A percentile compares a stretch with the other conserved stretches of the same genome.
Conservation (phyloP, 2,888 invertebrate species). For the Luperina nickerlii region DNA sequence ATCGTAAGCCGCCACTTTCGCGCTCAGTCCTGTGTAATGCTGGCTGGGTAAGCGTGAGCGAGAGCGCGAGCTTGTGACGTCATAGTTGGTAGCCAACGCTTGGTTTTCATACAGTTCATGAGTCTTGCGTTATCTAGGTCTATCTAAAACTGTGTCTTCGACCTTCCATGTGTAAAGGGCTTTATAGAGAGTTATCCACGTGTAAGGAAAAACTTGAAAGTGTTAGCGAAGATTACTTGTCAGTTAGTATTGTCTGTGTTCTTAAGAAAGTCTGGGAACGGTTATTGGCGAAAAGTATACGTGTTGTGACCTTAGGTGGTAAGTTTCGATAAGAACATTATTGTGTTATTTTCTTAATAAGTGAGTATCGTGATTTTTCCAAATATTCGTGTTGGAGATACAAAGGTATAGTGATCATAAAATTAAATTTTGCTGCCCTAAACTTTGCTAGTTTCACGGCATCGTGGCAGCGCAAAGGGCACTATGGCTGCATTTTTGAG, state of each 20-base stretch:
- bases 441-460: background rate
- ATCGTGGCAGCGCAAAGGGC: background rate
- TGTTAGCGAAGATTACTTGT: conserved; percentile 2
- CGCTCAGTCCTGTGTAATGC: too few species aligned
- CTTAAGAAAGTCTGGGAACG: background rate
- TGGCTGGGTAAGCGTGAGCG: too few species aligned
- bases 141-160: background rate
- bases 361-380: background rate
- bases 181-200: conserved; percentile 1
- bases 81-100: too few species aligned
- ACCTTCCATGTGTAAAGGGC: background rate
- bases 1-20: too few species aligned
- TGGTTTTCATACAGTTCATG: too few species aligned
- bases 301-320: background rate
- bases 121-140: too few species aligned
- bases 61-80: too few species aligned
- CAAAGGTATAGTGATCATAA: background rate
- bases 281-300: background rate
- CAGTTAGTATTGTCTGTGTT: conserved; percentile 2
- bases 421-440: too few species aligned
- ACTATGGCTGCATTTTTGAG: background rate
- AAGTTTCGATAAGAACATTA: background rate
- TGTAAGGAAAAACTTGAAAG: background rate
- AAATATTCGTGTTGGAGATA: background rate
- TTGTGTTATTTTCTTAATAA: background rate